These are phyloP conservation scores for Lithophane ornitopus DNA, from an alignment of 2,888 invertebrate species.

Conservation along the genomic window DNA sequence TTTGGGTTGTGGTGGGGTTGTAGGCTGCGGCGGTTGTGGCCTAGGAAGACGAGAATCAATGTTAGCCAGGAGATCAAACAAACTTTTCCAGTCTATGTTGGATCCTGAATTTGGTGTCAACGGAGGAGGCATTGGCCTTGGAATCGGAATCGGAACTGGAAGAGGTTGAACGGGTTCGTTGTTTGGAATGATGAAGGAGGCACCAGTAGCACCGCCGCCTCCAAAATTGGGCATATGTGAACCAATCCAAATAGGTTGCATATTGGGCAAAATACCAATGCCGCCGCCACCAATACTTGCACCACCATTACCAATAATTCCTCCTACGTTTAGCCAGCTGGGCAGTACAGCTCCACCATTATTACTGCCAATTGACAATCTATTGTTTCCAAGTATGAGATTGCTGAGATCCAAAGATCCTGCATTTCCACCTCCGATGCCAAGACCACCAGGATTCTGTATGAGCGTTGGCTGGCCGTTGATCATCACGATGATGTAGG, in stretches of 20 bases:
- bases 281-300: conserved; percentile 4
- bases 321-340: conserved; percentile 32
- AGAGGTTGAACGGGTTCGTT: conserved; percentile 21
- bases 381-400: conserved; percentile 24
- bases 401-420: conserved; percentile 30
- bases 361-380: conserved; percentile 5
- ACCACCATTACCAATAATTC: conserved; percentile 2
- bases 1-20: background rate
- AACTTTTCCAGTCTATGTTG: conserved; percentile 18
- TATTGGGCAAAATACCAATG: conserved; percentile 22
- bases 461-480: conserved; percentile 55
- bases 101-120: conserved; percentile 9
- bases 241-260: conserved; percentile 48
- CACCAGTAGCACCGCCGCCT: conserved; percentile 12
- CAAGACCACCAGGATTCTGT: conserved; percentile 36
- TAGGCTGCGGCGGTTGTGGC: conserved; percentile 7
- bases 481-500: conserved; percentile 47
- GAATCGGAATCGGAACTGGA: conserved; percentile 14
- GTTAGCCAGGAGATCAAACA: conserved; percentile 29
- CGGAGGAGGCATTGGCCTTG: conserved; percentile 18
- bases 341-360: conserved; percentile 2
- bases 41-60: conserved; percentile 36
- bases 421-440: conserved; percentile 13
- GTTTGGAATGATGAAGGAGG: conserved; percentile 13
- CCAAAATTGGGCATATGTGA: conserved; percentile 30